Base-by-base conservation (phyloP, 2,888 invertebrate species). In the Oxystoma pomonae region DNA sequence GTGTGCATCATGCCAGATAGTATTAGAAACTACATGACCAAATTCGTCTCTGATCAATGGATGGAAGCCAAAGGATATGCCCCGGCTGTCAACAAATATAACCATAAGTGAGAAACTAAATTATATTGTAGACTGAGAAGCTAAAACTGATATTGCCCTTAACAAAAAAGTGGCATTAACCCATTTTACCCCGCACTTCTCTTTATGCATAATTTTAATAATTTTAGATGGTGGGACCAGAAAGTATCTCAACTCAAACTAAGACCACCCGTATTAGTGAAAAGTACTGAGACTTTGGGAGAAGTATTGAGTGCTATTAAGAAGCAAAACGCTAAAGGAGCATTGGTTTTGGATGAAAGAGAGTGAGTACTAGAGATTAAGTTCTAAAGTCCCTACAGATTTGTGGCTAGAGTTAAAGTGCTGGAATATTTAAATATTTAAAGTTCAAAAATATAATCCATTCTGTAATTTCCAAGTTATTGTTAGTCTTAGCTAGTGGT, bases 11-110 rank as follows among this genome's bases (percentile, higher is more conserved):
- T 98, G 53, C 96, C 98, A 0, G 98, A 99, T 80, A 93, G 93
- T 67, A 90, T 98, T 65, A 86, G 98, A 67, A 99, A 99, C 81
- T 99, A 98, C 80, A 92, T 98, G 92, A 95, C 96, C n/a, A 98
- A 97, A 80, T 95, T 95, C 80, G 88, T 97, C 18, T 90, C 89
- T 59, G 95, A 97, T 80, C 89, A 90, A 71, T 98, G 98, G 98
- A 92, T 98, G 94, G 89, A 90, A 77, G 90, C 90, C 22, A 85
- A 91, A 69, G 85, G 86, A 73, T 86, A 89, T 73, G 67, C 73
- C 57, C 69, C 71, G 16, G 70, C 71, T 58, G 69, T 69, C 1
- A 77, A 78, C 66, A 70, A 67, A 35, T 67, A 73, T 16, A 74
- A 74, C n/a, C 76, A 77, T 65, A 78, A 77, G 80, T 77, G 69